Percentiles rank a stretch among this genome's conserved stretches.
Evolutionary conservation across 2,888 invertebrate species (phyloP).

Genomic region (Himalopsyche tibetana): DNA sequence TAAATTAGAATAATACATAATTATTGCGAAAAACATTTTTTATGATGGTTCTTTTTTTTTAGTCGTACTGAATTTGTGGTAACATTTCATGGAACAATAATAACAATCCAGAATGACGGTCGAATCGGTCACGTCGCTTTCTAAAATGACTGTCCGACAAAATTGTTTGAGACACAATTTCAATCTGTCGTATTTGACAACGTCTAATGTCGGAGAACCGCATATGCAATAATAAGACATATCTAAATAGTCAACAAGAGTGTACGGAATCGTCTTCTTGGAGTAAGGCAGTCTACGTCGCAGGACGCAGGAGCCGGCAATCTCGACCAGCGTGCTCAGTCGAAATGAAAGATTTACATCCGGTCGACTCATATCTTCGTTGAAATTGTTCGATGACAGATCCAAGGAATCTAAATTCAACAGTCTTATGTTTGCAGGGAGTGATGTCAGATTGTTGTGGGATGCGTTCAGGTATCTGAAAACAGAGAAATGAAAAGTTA

Average conservation of each 20-base stretch:
- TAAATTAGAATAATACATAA: no score
- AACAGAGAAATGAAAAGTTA: slow-evolving; percentile 57
- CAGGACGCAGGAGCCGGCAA: slow-evolving; percentile 76
- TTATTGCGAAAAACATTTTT: neutral
- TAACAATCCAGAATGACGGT: slow-evolving; percentile 54
- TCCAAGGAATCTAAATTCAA: slow-evolving; percentile 77
- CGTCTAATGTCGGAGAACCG: slow-evolving; percentile 72
- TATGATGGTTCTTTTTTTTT: neutral
- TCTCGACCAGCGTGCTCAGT: slow-evolving; percentile 76
- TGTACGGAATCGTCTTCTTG: slow-evolving; percentile 77
- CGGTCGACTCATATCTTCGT: slow-evolving; percentile 65
- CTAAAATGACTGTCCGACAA: slow-evolving; percentile 41
- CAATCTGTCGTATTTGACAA: slow-evolving; percentile 35
- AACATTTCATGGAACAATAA: slow-evolving; percentile 58
- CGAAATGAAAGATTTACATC: slow-evolving; percentile 65
- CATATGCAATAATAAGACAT: slow-evolving; percentile 80
- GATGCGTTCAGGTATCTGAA: slow-evolving; percentile 77
- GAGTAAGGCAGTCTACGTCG: slow-evolving; percentile 77
- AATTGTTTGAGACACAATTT: slow-evolving; percentile 45
- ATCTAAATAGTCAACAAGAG: slow-evolving; percentile 79
- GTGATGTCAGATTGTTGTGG: slow-evolving; percentile 74
- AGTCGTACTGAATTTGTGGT: neutral
- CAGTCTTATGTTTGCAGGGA: slow-evolving; percentile 80
- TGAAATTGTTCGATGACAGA: slow-evolving; percentile 78
- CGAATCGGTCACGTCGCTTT: slow-evolving; percentile 15